These are phyloP conservation scores for Tetramorium alpestre DNA, from an alignment of 1,140 invertebrate species.

Conservation along the genomic window DNA sequence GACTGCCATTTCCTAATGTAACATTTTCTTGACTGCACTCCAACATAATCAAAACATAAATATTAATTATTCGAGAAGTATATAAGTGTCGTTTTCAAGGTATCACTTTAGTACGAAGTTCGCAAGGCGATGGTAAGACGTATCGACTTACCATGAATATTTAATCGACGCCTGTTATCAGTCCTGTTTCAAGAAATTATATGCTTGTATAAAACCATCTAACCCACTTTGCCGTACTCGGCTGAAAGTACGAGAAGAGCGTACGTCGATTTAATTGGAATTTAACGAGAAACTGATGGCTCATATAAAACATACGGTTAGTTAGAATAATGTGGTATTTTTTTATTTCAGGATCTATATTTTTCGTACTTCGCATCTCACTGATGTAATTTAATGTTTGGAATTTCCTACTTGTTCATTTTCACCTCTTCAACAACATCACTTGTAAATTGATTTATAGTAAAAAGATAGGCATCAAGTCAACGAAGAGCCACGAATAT, in stretches of 20 bases:
- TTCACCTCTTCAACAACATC: background rate
- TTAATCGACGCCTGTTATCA: slow-evolving; percentile 51
- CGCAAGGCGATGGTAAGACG: background rate
- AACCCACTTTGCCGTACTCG: slow-evolving; percentile 42
- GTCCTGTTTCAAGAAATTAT: slow-evolving; percentile 50
- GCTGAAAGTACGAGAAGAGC: slow-evolving; percentile 20
- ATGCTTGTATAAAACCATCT: slow-evolving; percentile 47
- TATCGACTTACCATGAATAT: slow-evolving; percentile 55
- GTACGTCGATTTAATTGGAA: slow-evolving; percentile 20
- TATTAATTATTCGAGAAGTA: slow-evolving; percentile 32
- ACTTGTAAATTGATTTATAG: background rate
- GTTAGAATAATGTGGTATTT: background rate
- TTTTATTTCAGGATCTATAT: too few species aligned
- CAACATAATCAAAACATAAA: slow-evolving; percentile 24
- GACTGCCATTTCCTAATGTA: background rate
- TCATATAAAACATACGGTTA: background rate
- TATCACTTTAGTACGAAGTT: slow-evolving; percentile 17
- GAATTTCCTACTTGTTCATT: too few species aligned
- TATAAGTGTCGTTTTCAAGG: slow-evolving; percentile 30
- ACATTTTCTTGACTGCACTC: background rate
- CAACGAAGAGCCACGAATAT: background rate
- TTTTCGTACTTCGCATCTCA: background rate
- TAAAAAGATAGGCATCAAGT: background rate
- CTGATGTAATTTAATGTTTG: background rate
- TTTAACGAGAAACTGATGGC: slow-evolving; percentile 46